Base-by-base conservation (phyloP, 53 echinoderm and acorn worm genomes). In the Paracentrotus lividus region DNA sequence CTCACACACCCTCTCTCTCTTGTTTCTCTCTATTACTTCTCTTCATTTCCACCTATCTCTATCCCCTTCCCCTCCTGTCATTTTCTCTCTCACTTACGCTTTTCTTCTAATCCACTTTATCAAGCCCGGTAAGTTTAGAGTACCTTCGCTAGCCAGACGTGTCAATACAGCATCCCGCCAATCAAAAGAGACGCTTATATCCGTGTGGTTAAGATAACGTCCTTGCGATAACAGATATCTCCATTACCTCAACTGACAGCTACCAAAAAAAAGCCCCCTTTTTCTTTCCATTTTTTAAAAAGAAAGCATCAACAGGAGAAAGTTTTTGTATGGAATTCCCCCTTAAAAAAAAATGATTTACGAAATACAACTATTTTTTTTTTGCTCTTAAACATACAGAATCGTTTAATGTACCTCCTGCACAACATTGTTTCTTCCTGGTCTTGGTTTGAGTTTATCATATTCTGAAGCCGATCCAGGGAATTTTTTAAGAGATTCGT, bases 121-220 rank as follows among this genome's bases (percentile, higher is more conserved):
- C 81, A 81, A 47, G 27, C 81, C n/a, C 27, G 47, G 47, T 81
- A 81, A 32, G 81, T 81, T 81, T n/a, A 81, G 81, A 47, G 81
- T 81, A 81, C 81, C 47, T 81, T 81, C 81, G n/a, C n/a, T n/a
- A 44, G 31, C 47, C 26, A n/a, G n/a, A 24, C 81, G 44, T 43
- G 44, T 81, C 81, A 81, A 26, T 45, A 10, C 47, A 44, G 16
- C 12, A 44, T 81, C 81, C 47, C 12, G 26, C 81, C 24, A 81
- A 81, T 81, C 81, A 47, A 47, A 81, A 10, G 49, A 47, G 81
- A 81, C 81, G 45, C 26, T 24, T 81, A 81, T 81, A 81, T 81
- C 49, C 47, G 81, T 26, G n/a, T 47, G 81, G 81, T 81, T 81
- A 47, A 81, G 1, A 81, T 47, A 81, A 8, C 47, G 81, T 81